Base-by-base conservation (phyloP, 1,140 invertebrate genomes). In the Zelostemma sp. region DNA sequence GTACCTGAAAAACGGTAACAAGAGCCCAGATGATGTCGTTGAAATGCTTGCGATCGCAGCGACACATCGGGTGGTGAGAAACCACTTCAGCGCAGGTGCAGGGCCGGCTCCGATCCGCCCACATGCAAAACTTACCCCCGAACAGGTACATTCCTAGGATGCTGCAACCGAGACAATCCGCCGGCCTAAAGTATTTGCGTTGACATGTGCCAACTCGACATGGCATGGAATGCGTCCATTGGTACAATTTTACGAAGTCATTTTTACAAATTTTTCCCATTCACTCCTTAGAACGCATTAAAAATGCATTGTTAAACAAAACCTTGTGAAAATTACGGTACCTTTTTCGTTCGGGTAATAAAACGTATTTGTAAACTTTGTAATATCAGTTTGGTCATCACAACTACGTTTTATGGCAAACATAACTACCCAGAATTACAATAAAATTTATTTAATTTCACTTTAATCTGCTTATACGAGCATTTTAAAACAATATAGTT, bases 101-200 rank as follows among this genome's bases (percentile, higher is more conserved):
- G 86, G 92, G 91, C 80, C 91, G 90, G 87, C 91, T 91, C 86
- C 93, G 93, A 85, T 93, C 91, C 83, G 90, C 90, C 86, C 92
- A 93, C 91, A 95, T 96, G 93, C 96, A 98, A 95, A 98, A 97
- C 92, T 97, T 97, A 93, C 96, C 96, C 87, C 95, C 96, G 90
- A 98, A 98, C 87, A 98, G 93, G 90, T 97, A 95, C 95, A 97
- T 97, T 88, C 96, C 96, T 88, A 97, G 93, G 88, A 96, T 96
- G 91, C 95, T 97, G 93, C 86, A 87, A 88, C 79, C 80, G 79
- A 88, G 82, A 86, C 77, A 81, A 81, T 81, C 82, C 81, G 64
- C 72, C 64, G 73, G 78, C 81, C 80, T 82, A 83, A 68, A 68
- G 70, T 72, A 68, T 72, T 66, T 62, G 61, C 65, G 46, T 59